phyloP scores from a whole-genome alignment of 2,888 invertebrate species.

The Cosmopolites sordidus region DNA sequence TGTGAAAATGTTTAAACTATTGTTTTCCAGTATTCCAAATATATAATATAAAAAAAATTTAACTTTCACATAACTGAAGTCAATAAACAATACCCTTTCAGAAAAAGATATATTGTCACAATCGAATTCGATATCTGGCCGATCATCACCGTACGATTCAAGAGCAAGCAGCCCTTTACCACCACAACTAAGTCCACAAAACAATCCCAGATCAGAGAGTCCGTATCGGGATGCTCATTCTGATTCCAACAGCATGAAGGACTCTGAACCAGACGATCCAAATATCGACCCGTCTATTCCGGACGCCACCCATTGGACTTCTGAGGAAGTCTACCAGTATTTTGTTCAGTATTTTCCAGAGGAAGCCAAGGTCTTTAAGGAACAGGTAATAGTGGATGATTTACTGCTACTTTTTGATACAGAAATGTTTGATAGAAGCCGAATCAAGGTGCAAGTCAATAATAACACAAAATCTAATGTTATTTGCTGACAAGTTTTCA shows the following conservation, averaged over 20 bases:
- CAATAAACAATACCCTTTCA: slow-evolving; percentile 3
- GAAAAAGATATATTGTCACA: slow-evolving; percentile 16
- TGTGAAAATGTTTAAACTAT: no score
- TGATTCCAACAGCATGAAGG: slow-evolving; percentile 27
- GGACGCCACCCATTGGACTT: slow-evolving; percentile 77
- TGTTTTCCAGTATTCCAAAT: no score
- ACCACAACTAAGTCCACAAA: slow-evolving; percentile 15
- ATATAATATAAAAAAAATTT: no score
- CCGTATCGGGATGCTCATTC: slow-evolving; percentile 13
- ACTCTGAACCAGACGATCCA: slow-evolving; percentile 42
- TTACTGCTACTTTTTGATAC: no score
- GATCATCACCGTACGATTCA: slow-evolving; percentile 20
- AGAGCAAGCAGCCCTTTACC: slow-evolving; percentile 14
- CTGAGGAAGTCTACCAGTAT: slow-evolving; percentile 77
- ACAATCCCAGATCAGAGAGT: slow-evolving; percentile 1
- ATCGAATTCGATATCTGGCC: slow-evolving; percentile 17
- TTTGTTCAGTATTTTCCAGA: slow-evolving; percentile 73
- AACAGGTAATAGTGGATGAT: slow-evolving; percentile 60
- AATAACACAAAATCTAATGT: no score
- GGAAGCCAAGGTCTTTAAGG: slow-evolving; percentile 75
- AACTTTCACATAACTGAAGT: slow-evolving; percentile 30
- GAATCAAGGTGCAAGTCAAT: no score
- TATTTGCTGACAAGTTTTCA: no score
- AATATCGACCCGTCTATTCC: slow-evolving; percentile 65
- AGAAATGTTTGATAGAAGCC: no score